These are phyloP conservation scores for Percopsis transmontana DNA, from an alignment of 2,113 vertebrate genomes.

Conservation along the genomic window DNA sequence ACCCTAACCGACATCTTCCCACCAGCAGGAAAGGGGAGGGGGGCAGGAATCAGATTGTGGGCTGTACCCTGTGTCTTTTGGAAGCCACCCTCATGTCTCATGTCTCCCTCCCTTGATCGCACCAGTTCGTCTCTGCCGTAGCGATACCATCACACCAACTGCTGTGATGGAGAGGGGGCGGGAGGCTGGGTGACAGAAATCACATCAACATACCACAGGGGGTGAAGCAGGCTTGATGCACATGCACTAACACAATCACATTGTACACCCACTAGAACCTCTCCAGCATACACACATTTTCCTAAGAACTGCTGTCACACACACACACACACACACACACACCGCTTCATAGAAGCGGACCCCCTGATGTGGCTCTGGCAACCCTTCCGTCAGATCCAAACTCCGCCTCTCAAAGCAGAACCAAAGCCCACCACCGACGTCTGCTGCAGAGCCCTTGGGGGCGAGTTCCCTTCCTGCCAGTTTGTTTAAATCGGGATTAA, in stretches of 20 bases:
- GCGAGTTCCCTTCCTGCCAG: constrained; percentile 68
- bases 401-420: constrained; percentile 70
- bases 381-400: constrained; percentile 71
- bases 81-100: constrained; percentile 38
- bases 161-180: constrained; percentile 26
- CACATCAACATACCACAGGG: constrained; percentile 54
- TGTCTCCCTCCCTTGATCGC: constrained; percentile 58
- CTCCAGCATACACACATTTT: neutral
- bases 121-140: constrained; percentile 52
- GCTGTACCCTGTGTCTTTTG: constrained; percentile 34
- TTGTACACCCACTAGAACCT: neutral
- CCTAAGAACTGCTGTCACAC: neutral
- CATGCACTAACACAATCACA: constrained; percentile 1
- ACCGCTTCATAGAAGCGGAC: constrained; percentile 39
- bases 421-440: constrained; percentile 66
- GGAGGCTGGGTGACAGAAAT: constrained; percentile 65
- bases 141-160: constrained; percentile 20
- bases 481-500: constrained; percentile 70
- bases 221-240: constrained; percentile 36
- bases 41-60: constrained; percentile 40
- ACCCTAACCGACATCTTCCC: neutral
- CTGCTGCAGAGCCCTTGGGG: constrained; percentile 64
- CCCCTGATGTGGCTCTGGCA: constrained; percentile 70
- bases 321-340: constrained; percentile 8
- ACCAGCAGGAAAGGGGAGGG: constrained; percentile 47